Evolutionary conservation across 2,888 invertebrate genomes (phyloP), one percentile per base, ranked within the genome.

Genomic region (Brenthis hecate): DNA sequence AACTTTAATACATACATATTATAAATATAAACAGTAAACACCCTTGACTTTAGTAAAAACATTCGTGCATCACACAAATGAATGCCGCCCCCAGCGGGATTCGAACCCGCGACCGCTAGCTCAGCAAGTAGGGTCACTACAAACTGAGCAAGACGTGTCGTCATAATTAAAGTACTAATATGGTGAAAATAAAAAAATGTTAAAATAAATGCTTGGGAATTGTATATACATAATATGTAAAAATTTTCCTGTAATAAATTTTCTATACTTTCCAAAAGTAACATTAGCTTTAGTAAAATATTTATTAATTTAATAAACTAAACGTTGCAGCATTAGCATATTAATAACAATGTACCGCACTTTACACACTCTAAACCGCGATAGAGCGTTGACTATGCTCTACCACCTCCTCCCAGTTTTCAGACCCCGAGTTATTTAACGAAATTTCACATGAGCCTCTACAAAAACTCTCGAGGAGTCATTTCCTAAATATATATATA

Each of bases 331-430:
- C 28, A 48, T 60, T 60, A 60, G 48, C 48, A 48, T 60, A 60
- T 60, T 60, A 60, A 60, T 60, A 60, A 60, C 58, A 60, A 60
- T 60, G 58, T 50, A 60, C 48, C 58, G 58, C 58, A 60, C 58
- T 60, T 60, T 48, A 48, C 28, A 28, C 48, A 48, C 28, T 36
- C 6, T 48, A 48, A 47, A 16, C 47, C 58, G 58, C 19, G 14
- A n/a, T 19, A 57, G 47, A 58, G 58, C 58, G 58, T 47, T 58
- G 58, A 48, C 58, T 47, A 48, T 48, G 48, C 48, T 58, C 47
- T 23, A 14, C 14, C 48, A 19, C 23, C 36, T 36, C 36, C 36
- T 36, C 8, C 36, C 8, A 36, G 36, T 36, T 36, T 36, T 36
- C 36, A 36, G 36, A 36, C 51, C 32, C 16, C 16, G 32, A 28